phyloP scores from a whole-genome alignment of 2,888 invertebrate genomes.

The Malthinus seriepunctatus region DNA sequence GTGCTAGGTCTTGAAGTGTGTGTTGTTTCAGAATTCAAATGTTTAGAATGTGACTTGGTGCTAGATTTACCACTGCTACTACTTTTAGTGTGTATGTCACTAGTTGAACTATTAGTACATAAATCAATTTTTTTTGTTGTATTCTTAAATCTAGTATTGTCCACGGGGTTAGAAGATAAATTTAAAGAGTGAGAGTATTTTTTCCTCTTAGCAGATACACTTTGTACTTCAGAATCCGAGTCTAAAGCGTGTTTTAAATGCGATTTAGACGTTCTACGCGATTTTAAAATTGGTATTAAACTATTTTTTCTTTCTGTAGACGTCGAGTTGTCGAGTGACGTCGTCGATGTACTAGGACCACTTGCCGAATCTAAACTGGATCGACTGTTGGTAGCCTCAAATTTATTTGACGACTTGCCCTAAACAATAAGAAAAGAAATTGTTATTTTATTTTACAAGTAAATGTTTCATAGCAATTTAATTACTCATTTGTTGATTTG shows the following conservation, averaged over 20 bases:
- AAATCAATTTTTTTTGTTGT: background rate
- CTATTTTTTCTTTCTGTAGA: conserved; percentile 29
- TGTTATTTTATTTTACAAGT: background rate
- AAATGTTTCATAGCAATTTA: background rate
- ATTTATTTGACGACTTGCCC: background rate
- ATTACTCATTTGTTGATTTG: background rate
- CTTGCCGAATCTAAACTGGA: no score
- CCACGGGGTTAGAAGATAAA: no score
- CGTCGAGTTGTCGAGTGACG: no score
- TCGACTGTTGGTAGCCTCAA: no score
- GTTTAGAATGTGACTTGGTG: conserved; percentile 8
- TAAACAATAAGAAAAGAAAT: background rate
- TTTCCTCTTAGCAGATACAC: no score
- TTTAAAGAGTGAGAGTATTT: no score
- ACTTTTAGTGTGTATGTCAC: background rate
- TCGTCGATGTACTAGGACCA: background rate
- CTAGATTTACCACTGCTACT: conserved; percentile 7
- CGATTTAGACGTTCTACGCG: conserved; percentile 8
- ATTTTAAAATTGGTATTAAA: conserved; percentile 24
- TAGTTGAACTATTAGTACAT: background rate
- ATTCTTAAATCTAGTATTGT: no score
- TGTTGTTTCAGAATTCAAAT: conserved; percentile 5
- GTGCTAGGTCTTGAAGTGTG: conserved; percentile 15
- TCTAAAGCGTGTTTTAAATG: no score
- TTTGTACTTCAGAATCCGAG: no score